These are phyloP conservation scores for Amphipoea lucens DNA, from an alignment of 2,888 invertebrate genomes.

Conservation along the genomic window DNA sequence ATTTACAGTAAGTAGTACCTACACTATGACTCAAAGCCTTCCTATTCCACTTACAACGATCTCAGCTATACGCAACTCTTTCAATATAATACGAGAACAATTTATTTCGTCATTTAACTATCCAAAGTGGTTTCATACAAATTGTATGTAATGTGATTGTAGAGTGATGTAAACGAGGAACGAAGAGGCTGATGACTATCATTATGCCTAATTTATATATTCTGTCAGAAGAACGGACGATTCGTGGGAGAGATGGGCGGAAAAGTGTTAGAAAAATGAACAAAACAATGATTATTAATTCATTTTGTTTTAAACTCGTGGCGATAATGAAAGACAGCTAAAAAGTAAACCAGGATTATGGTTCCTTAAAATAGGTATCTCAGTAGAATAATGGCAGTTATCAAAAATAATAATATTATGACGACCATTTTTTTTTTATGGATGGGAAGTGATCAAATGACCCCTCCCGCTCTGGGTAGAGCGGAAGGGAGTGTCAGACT, in stretches of 20 bases:
- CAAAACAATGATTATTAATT: neutral
- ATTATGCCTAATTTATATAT: constrained; percentile 88
- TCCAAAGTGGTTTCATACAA: constrained; percentile 72
- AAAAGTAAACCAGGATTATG: neutral
- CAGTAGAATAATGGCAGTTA: neutral
- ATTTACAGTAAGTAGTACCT: constrained; percentile 20
- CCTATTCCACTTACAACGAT: constrained; percentile 54
- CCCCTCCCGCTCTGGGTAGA: too few relatives aligned
- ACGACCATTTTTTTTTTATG: neutral
- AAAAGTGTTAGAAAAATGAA: constrained; percentile 57
- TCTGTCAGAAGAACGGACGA: constrained; percentile 80
- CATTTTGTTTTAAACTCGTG: neutral
- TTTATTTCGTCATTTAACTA: constrained; percentile 71
- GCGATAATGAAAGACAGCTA: neutral
- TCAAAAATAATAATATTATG: neutral
- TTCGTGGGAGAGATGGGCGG: constrained; percentile 70
- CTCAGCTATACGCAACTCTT: constrained; percentile 56
- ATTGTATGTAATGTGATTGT: constrained; percentile 78
- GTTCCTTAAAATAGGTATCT: neutral
- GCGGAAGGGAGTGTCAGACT: too few relatives aligned
- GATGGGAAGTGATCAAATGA: too few relatives aligned
- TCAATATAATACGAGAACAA: constrained; percentile 64
- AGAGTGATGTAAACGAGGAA: constrained; percentile 85
- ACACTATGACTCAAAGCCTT: constrained; percentile 25
- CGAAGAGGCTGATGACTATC: constrained; percentile 81